Percentiles rank a stretch among this genome's conserved stretches.
Conservation (phyloP, 2,113 vertebrate genomes). For the Desmodus rotundus region DNA sequence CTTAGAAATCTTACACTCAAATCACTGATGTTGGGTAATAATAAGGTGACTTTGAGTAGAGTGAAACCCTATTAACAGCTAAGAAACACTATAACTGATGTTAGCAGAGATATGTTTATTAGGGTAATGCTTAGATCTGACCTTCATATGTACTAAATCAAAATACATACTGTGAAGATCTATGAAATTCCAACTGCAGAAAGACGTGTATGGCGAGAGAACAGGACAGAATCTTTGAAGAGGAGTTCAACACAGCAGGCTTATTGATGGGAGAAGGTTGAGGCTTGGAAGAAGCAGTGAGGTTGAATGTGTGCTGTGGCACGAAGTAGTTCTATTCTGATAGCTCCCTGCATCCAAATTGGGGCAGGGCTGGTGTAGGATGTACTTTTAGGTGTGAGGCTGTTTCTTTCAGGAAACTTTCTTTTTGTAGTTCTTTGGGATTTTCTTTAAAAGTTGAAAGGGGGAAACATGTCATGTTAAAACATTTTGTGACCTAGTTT, state of each 20-base stretch:
- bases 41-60: background rate
- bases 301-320: background rate
- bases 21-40: background rate
- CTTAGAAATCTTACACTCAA: background rate
- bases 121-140: background rate
- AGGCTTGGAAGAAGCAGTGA: background rate
- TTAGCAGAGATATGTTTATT: background rate
- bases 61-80: background rate
- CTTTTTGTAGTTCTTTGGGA: conserved; percentile 7
- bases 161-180: background rate
- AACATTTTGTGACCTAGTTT: conserved; percentile 59
- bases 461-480: background rate
- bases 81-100: background rate
- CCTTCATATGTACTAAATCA: background rate
- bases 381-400: background rate
- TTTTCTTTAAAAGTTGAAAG: conserved; percentile 19
- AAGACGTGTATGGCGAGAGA: background rate
- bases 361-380: background rate
- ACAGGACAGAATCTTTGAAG: background rate
- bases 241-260: background rate
- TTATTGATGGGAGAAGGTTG: background rate
- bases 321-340: background rate
- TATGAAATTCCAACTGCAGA: background rate
- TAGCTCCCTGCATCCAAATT: background rate
- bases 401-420: conserved; percentile 25